Evolutionary conservation across 1,140 invertebrate species (phyloP).

Genomic region (Polypedilum vanderplanki): DNA sequence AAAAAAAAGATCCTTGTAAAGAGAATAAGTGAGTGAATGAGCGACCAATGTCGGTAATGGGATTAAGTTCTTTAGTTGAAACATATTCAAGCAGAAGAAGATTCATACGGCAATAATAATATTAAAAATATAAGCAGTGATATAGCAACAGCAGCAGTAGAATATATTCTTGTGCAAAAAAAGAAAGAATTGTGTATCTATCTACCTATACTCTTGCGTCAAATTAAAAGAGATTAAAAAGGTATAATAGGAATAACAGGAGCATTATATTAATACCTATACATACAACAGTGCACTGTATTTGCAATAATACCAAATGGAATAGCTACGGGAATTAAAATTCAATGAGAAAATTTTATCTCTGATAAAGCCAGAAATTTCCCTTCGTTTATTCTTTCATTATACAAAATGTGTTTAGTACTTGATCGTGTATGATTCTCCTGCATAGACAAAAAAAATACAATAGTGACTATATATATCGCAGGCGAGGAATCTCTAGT

Average conservation of each 20-base stretch:
- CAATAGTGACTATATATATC: no score
- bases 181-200: no score
- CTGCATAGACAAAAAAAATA: no score
- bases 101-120: constrained; percentile 5
- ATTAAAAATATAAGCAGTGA: constrained; percentile 1
- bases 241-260: constrained; percentile 27
- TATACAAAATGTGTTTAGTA: no score
- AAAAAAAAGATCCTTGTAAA: constrained; percentile 4
- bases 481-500: no score
- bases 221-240: constrained; percentile 29
- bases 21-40: background rate
- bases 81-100: constrained; percentile 25
- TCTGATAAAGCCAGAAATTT: background rate
- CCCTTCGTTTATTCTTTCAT: no score
- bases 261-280: constrained; percentile 25
- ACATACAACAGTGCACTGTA: background rate
- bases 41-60: constrained; percentile 9
- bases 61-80: constrained; percentile 23
- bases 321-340: background rate
- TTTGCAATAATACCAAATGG: no score
- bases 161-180: no score
- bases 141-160: background rate
- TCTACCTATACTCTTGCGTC: constrained; percentile 5
- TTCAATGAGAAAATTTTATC: constrained; percentile 14
- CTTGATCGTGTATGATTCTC: no score